Conservation (phyloP, 2,888 invertebrate genomes). For the Torymus tubicola region DNA sequence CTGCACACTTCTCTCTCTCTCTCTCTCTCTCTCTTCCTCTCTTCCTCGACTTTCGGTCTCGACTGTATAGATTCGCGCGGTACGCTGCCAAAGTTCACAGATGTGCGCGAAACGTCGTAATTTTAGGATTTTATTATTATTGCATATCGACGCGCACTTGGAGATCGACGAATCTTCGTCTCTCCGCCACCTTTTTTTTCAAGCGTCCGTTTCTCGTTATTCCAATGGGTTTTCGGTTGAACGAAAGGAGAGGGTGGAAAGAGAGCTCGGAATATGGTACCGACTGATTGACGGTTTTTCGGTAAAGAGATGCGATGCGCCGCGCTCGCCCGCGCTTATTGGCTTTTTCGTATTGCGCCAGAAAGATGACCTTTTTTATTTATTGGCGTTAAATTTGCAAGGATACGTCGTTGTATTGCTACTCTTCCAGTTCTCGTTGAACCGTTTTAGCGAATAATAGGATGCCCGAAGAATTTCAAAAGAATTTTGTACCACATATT, state of each 20-base stretch:
- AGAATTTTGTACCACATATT: too few species aligned
- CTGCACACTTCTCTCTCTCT: not conserved
- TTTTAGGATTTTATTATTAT: constrained; percentile 57
- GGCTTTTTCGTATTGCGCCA: constrained; percentile 32
- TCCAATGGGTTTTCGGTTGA: not conserved
- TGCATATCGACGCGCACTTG: constrained; percentile 49
- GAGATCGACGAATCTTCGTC: constrained; percentile 45
- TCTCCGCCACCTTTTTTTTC: not conserved
- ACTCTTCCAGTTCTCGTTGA: not conserved
- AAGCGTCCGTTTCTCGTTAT: not conserved
- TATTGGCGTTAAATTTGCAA: constrained; percentile 45
- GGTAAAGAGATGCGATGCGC: constrained; percentile 14
- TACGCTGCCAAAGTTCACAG: constrained; percentile 2
- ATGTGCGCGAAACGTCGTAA: constrained; percentile 51
- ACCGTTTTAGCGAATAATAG: too few species aligned
- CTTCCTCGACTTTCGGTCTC: not conserved
- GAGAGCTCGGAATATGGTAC: not conserved
- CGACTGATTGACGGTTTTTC: constrained; percentile 52
- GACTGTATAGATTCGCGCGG: not conserved
- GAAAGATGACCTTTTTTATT: constrained; percentile 46
- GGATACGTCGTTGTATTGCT: not conserved
- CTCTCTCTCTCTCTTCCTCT: too few species aligned
- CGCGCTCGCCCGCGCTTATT: not conserved
- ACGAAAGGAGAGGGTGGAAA: too few species aligned
- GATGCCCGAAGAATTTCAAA: too few species aligned